These are phyloP conservation scores for Cephus spinipes DNA, from an alignment of 2,888 invertebrate genomes.

Conservation along the genomic window DNA sequence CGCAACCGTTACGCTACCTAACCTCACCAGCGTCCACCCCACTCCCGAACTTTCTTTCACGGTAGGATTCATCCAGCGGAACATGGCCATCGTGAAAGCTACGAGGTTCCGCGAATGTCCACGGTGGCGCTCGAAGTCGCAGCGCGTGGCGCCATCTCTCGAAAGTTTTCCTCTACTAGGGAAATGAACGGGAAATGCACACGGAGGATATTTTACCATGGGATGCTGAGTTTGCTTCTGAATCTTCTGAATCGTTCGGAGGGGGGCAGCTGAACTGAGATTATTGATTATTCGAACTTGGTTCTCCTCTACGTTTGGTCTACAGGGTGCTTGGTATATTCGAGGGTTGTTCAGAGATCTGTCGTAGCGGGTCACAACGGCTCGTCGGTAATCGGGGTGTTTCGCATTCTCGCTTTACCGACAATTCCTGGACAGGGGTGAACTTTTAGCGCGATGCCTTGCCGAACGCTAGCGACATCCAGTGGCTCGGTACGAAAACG, in stretches of 20 bases:
- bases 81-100: background rate
- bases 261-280: background rate
- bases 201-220: background rate
- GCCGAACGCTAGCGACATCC: background rate
- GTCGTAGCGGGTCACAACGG: background rate
- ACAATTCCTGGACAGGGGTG: background rate
- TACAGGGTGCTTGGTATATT: background rate
- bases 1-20: background rate
- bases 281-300: background rate
- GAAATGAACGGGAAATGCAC: background rate
- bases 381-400: background rate
- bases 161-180: background rate
- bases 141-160: background rate
- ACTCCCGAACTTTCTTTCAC: background rate
- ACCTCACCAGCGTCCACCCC: background rate
- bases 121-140: background rate
- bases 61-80: background rate
- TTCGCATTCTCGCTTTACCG: background rate
- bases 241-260: background rate
- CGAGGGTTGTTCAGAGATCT: background rate
- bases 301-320: background rate
- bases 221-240: background rate
- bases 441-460: background rate
- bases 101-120: background rate
- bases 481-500: background rate